Conservation (phyloP, 2,888 invertebrate genomes). For the Corythucha ciliata region DNA sequence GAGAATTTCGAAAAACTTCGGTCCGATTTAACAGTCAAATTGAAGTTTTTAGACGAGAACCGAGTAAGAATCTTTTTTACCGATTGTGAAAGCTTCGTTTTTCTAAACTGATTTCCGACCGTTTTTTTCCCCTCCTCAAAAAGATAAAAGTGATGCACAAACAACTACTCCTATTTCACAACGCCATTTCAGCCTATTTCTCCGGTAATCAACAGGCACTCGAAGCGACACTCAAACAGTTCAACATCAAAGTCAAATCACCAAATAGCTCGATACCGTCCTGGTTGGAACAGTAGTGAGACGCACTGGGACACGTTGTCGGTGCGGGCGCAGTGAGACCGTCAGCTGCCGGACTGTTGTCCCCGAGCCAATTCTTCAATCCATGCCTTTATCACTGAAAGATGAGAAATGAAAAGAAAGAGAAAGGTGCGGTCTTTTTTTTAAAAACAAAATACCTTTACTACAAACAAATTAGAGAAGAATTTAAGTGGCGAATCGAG, state of each 20-base stretch:
- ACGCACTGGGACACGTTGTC: constrained; percentile 21
- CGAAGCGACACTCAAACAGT: constrained; percentile 89
- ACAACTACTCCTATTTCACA: constrained; percentile 88
- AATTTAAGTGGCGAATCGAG: too few species aligned
- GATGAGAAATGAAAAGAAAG: too few species aligned
- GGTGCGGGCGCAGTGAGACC: constrained; percentile 12
- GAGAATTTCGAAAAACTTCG: constrained; percentile 85
- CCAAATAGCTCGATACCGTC: constrained; percentile 68
- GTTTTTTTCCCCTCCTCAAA: too few species aligned
- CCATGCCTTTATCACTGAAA: constrained; percentile 24
- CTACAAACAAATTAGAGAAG: too few species aligned
- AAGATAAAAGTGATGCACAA: constrained; percentile 99
- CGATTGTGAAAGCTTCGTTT: neutral
- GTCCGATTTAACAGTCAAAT: constrained; percentile 88
- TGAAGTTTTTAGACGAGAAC: constrained; percentile 95
- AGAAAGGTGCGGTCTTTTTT: too few species aligned
- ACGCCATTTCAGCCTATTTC: constrained; percentile 94
- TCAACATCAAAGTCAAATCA: constrained; percentile 80
- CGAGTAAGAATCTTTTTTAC: constrained; percentile 52
- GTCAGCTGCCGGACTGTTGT: neutral
- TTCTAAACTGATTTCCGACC: constrained; percentile 12
- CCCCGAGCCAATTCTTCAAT: constrained; percentile 12
- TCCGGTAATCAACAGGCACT: constrained; percentile 90
- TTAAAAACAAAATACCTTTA: too few species aligned
- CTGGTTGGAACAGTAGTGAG: constrained; percentile 65